Conservation (phyloP, 2,113 vertebrate species). For the Labeo catla region DNA sequence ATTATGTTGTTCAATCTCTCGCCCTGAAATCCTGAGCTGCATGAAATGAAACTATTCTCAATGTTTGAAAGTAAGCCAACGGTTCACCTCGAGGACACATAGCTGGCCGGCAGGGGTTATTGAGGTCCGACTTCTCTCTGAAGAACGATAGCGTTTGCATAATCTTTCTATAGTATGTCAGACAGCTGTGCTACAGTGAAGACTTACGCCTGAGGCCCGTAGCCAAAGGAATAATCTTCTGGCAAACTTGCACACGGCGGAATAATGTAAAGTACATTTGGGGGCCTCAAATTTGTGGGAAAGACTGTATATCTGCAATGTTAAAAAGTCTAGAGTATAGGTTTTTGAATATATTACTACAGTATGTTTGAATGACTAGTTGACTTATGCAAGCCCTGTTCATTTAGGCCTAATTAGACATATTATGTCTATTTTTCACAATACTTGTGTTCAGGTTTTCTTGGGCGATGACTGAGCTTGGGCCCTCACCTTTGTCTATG, state of each 20-base stretch:
- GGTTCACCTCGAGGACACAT: background rate
- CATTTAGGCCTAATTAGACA: background rate
- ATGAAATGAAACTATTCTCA: conserved; percentile 30
- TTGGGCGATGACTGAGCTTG: too few species aligned
- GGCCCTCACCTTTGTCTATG: too few species aligned
- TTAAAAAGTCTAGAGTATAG: background rate
- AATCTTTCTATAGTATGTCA: conserved; percentile 32
- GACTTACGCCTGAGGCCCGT: background rate
- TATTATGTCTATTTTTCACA: too few species aligned
- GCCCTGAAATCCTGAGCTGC: background rate
- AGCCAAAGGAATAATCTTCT: conserved; percentile 29
- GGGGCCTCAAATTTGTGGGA: background rate
- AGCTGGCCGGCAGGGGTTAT: background rate
- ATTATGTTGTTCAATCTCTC: conserved; percentile 9
- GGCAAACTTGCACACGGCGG: background rate
- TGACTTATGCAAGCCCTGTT: background rate
- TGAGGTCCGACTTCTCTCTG: conserved; percentile 1
- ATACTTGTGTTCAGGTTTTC: too few species aligned
- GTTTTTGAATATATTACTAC: background rate
- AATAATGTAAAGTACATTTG: background rate
- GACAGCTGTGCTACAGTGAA: background rate
- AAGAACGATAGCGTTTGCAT: conserved; percentile 7
- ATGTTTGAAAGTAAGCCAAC: conserved; percentile 31
- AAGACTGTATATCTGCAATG: background rate
- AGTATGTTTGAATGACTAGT: background rate